phyloP scores from a whole-genome alignment of 2,888 invertebrate genomes.

The Biston stratarius region DNA sequence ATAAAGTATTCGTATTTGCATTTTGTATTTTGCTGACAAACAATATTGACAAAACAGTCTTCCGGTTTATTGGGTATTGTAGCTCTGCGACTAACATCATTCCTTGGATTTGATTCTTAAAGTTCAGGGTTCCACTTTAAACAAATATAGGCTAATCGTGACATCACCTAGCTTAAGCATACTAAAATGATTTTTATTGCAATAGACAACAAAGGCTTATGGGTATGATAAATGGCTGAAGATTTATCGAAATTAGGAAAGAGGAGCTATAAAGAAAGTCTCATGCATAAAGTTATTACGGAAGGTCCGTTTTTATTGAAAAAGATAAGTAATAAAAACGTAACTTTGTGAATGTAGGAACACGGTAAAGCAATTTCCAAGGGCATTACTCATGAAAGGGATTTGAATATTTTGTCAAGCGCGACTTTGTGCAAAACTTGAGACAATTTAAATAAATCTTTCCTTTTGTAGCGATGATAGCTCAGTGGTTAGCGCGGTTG shows the following conservation, averaged over 20 bases:
- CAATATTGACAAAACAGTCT: too few species aligned
- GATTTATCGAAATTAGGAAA: slow-evolving; percentile 6
- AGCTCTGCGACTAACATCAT: too few species aligned
- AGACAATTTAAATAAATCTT: slow-evolving; percentile 1
- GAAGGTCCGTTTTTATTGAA: slow-evolving; percentile 21
- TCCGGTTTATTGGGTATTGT: too few species aligned
- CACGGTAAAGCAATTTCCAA: slow-evolving; percentile 18
- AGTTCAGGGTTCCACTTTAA: too few species aligned
- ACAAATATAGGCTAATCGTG: background rate
- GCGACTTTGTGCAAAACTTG: slow-evolving; percentile 6
- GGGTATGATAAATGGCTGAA: background rate
- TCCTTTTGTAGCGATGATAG: too few species aligned
- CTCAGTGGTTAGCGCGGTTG: too few species aligned
- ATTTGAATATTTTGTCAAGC: slow-evolving; percentile 13
- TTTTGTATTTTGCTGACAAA: too few species aligned
- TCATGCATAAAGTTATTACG: slow-evolving; percentile 9
- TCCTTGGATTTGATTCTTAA: too few species aligned
- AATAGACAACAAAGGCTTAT: background rate
- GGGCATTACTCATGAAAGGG: slow-evolving; percentile 16
- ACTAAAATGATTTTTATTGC: background rate
- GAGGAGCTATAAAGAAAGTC: slow-evolving; percentile 9
- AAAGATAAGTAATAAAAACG: slow-evolving; percentile 27
- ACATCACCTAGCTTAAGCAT: background rate
- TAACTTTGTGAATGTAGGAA: slow-evolving; percentile 17
- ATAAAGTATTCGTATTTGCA: too few species aligned